phyloP scores from a whole-genome alignment of 2,113 vertebrate genomes.

The Thunnus thynnus region DNA sequence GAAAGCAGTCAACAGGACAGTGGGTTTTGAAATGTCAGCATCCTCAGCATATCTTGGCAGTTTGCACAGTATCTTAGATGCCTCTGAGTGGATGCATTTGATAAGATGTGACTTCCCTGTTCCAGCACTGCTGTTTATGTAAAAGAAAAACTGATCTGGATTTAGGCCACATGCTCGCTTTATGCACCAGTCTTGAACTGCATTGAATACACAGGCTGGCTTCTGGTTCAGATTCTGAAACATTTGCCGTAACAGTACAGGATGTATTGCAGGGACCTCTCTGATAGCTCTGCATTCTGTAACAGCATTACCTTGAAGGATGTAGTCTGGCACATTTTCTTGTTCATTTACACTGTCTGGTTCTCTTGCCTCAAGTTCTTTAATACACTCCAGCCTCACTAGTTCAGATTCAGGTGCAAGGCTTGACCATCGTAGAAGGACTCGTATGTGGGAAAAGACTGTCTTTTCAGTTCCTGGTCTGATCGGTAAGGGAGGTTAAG shows the following conservation, averaged over 20 bases:
- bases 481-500: slow-evolving; percentile 28
- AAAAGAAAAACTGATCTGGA: no score
- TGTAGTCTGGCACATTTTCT: no score
- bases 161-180: background rate
- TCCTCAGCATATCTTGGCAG: background rate
- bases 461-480: background rate
- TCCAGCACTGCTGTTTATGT: background rate
- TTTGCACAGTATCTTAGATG: slow-evolving; percentile 14
- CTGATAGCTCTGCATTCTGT: no score
- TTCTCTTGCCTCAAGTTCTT: no score
- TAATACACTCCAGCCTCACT: no score
- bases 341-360: no score
- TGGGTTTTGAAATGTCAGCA: slow-evolving; percentile 12
- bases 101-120: background rate
- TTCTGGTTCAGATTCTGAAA: background rate
- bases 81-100: slow-evolving; percentile 5
- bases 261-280: no score
- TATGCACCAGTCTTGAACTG: background rate
- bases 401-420: background rate
- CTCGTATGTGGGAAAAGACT: background rate
- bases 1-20: slow-evolving; percentile 30
- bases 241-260: no score
- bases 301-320: no score
- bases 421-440: background rate
- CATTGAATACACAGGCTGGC: background rate